A percentile compares a stretch with the other conserved stretches of the same genome.
Evolutionary conservation across 1,140 invertebrate genomes (phyloP).

Genomic region (Drosophila carrolli): DNA sequence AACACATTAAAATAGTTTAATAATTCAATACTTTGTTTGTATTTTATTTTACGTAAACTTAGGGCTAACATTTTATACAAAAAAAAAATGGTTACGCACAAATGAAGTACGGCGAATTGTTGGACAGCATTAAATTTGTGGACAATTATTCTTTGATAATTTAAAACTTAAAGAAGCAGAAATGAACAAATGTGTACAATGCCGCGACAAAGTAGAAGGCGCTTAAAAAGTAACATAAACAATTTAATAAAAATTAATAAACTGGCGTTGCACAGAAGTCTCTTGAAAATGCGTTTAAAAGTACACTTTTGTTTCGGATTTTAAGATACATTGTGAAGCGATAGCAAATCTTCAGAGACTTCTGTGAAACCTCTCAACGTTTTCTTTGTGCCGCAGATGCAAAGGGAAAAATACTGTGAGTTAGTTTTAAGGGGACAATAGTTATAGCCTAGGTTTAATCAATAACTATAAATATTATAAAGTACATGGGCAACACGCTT

Average conservation of each 20-base stretch:
- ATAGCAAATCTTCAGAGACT: background rate
- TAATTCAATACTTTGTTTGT: constrained; percentile 11
- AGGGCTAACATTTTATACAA: constrained; percentile 13
- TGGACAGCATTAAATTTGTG: background rate
- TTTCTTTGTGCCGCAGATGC: constrained; percentile 1
- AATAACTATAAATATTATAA: constrained; percentile 47
- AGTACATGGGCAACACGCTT: constrained; percentile 35
- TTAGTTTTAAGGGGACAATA: background rate
- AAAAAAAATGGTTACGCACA: constrained; percentile 10
- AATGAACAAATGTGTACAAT: constrained; percentile 3
- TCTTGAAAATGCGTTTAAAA: background rate
- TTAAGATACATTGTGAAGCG: background rate
- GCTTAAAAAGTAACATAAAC: constrained; percentile 13
- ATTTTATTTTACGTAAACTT: constrained; percentile 11
- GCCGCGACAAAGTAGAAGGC: constrained; percentile 2
- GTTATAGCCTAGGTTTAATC: constrained; percentile 31
- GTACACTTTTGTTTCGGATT: too few relatives aligned
- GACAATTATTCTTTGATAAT: constrained; percentile 1
- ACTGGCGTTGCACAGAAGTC: background rate
- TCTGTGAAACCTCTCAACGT: background rate
- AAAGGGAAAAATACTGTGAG: constrained; percentile 3
- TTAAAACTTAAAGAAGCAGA: constrained; percentile 22
- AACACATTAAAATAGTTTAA: background rate
- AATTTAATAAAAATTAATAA: constrained; percentile 2
- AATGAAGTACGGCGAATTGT: constrained; percentile 3